A percentile compares a stretch with the other conserved stretches of the same genome.
phyloP scores from a whole-genome alignment of 2,888 invertebrate species.

The Cephus runcator region DNA sequence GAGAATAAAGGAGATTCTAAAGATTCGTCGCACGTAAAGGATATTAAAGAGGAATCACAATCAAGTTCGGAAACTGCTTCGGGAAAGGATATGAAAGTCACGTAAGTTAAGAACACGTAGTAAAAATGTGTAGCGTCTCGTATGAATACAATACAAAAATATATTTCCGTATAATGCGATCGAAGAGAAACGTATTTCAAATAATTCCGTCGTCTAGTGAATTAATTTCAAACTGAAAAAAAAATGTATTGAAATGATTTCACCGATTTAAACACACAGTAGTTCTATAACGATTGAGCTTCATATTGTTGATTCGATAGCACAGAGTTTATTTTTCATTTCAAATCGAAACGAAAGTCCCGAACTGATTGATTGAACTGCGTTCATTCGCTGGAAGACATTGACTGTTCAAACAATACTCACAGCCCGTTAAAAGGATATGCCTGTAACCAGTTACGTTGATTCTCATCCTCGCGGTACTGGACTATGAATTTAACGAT shows the following conservation, averaged over 20 bases:
- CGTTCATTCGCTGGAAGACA: slow-evolving; percentile 49
- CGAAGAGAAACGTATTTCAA: background rate
- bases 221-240: background rate
- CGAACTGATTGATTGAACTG: slow-evolving; percentile 46
- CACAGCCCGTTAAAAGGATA: background rate
- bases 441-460: background rate
- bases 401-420: slow-evolving; percentile 47
- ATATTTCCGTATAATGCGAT: background rate
- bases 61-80: slow-evolving; percentile 45
- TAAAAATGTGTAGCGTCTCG: background rate
- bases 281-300: background rate
- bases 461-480: background rate
- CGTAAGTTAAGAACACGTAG: slow-evolving; percentile 36
- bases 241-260: slow-evolving; percentile 25
- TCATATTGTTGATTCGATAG: background rate
- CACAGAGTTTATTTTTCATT: background rate
- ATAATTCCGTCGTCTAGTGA: slow-evolving; percentile 18
- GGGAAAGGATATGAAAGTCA: slow-evolving; percentile 52
- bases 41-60: slow-evolving; percentile 55
- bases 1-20: slow-evolving; percentile 70
- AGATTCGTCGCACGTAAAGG: slow-evolving; percentile 56
- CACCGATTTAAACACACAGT: background rate
- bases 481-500: slow-evolving; percentile 44
- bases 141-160: background rate
- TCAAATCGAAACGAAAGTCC: slow-evolving; percentile 38